Evolutionary conservation across 2,888 invertebrate genomes (phyloP).

Genomic region (Oxytorus armatus): DNA sequence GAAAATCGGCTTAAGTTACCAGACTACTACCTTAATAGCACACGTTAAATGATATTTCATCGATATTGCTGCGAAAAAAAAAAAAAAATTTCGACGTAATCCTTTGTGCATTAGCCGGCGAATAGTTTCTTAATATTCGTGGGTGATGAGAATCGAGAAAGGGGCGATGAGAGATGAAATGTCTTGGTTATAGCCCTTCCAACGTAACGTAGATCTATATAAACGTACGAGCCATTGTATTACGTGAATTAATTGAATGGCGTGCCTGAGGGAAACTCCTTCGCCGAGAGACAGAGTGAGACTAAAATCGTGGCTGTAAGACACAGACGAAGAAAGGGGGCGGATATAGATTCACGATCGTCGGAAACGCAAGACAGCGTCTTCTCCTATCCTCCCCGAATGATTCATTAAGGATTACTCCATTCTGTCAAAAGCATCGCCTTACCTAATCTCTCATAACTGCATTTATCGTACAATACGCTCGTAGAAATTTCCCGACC

Average conservation of each 20-base stretch:
- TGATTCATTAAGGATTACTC: slow-evolving; percentile 79
- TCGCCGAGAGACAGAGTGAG: slow-evolving; percentile 63
- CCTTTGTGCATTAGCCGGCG: no score
- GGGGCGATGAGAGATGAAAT: slow-evolving; percentile 25
- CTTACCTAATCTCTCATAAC: slow-evolving; percentile 41
- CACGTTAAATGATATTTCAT: no score
- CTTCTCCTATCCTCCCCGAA: slow-evolving; percentile 36
- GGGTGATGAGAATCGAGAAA: neutral
- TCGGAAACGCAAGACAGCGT: slow-evolving; percentile 60
- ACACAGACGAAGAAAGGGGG: slow-evolving; percentile 58
- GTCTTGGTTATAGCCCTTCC: slow-evolving; percentile 9
- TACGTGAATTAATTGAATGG: slow-evolving; percentile 81
- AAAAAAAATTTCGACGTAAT: neutral
- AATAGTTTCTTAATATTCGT: neutral
- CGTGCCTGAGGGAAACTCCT: slow-evolving; percentile 57
- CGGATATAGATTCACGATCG: slow-evolving; percentile 53
- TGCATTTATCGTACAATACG: neutral
- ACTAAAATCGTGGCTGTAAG: slow-evolving; percentile 44
- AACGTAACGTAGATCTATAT: neutral
- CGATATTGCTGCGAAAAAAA: no score
- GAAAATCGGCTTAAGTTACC: no score
- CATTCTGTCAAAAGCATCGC: slow-evolving; percentile 76
- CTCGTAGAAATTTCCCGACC: neutral
- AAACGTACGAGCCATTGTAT: slow-evolving; percentile 78
- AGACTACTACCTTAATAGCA: no score